Conservation (phyloP, 2,113 vertebrate genomes). For the Heterotilapia buettikoferi region DNA sequence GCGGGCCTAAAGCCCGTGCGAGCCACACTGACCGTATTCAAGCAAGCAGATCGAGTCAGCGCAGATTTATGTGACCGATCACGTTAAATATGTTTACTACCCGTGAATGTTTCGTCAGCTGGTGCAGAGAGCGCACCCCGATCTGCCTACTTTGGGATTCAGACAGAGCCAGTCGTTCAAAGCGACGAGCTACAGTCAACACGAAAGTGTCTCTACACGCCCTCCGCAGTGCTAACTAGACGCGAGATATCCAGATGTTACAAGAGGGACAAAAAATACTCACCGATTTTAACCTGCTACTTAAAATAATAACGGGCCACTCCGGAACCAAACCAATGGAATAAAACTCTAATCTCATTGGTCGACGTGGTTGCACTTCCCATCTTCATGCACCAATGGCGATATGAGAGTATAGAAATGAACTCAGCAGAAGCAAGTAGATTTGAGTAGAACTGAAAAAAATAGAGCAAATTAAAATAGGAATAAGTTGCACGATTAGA, state of each 20-base stretch:
- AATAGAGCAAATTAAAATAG: background rate
- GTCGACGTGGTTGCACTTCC: constrained; percentile 40
- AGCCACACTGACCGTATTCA: background rate
- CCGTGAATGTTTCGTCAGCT: background rate
- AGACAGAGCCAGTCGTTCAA: background rate
- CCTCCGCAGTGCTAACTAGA: background rate
- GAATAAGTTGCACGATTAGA: background rate
- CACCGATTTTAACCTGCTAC: constrained; percentile 37
- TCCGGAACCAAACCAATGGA: constrained; percentile 17
- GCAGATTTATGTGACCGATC: background rate
- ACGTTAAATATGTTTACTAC: background rate
- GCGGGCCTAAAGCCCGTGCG: background rate
- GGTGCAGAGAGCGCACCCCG: background rate
- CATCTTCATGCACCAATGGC: constrained; percentile 25
- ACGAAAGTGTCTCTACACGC: background rate
- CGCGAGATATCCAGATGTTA: background rate
- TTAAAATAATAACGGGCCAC: constrained; percentile 50
- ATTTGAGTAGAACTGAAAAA: background rate
- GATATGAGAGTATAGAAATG: background rate
- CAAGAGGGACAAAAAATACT: constrained; percentile 14
- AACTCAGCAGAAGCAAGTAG: background rate
- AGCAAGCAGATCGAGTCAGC: background rate
- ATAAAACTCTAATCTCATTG: constrained; percentile 56
- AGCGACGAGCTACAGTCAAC: background rate
- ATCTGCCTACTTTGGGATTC: background rate